Base-by-base conservation (phyloP, 1,140 invertebrate genomes). In the Harlomillsia oculata region DNA sequence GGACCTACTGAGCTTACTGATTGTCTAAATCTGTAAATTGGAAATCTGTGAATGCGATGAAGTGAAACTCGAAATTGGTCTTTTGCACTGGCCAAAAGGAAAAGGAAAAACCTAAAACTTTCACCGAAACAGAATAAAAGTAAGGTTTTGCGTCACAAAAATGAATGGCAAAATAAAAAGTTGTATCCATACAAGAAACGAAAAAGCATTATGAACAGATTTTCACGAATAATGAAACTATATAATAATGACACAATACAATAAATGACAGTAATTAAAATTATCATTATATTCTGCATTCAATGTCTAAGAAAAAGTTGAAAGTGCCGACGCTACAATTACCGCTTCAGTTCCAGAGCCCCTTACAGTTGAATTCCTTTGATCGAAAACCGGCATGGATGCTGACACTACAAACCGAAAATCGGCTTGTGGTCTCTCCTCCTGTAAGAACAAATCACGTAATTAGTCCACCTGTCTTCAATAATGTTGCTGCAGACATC, bases 381-480 rank as follows among this genome's bases (percentile, higher is more conserved):
- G 44, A 39, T 62, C 60, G 29, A 62, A 62, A 23, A 62, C 60
- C 14, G 60, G 60, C 23, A 57, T n/a, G n/a, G 49, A 57, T 29
- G 49, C 60, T 16, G 55, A 53, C 32, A 58, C 55, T 37, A 62
- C 36, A 52, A 62, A 62, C 13, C 53, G 3, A 41, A 62, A 54
- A 2, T 51, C 49, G 25, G 52, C 37, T 16, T 46, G 20, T 21
- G 16, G 21, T 48, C 21, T 48, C 45, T 34, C 29, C 45, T 34
- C 45, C 8, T 21, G 45, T 48, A 28, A 32, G 14, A 3, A 30
- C 11, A 32, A 20, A 32, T 5, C 28, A 25, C 9, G 46, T 26
- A 5, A 49, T 16, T 16, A n/a, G 16, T 11, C 30, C 30, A 49
- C 28, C 9, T 9, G 28, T 21, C 23, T 25, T 25, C 21, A 26